Percentiles rank a stretch among this genome's conserved stretches.
phyloP scores from a whole-genome alignment of 2,888 invertebrate genomes.

The Ditylenchus weischeri region DNA sequence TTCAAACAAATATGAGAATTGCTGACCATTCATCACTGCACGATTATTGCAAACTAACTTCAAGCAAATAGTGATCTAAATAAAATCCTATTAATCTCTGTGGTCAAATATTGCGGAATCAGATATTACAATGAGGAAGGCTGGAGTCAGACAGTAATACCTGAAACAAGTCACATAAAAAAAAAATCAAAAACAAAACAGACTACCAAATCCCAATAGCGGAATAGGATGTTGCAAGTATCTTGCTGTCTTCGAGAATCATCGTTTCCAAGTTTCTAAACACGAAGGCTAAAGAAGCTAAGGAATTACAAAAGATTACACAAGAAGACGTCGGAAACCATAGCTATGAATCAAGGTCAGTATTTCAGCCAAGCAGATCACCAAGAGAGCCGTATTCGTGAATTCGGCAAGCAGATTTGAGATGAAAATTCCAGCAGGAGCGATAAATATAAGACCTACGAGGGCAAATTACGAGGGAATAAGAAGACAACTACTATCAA shows the following conservation, averaged over 20 bases:
- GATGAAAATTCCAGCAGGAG: not conserved
- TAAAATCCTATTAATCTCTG: not conserved
- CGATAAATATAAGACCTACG: not conserved
- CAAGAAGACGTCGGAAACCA: conserved; percentile 4
- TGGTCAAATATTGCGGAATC: too few relatives aligned
- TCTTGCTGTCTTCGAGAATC: not conserved
- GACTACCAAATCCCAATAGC: not conserved
- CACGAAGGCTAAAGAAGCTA: not conserved
- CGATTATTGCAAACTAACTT: not conserved
- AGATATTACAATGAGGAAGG: not conserved
- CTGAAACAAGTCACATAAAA: not conserved
- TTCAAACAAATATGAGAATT: not conserved
- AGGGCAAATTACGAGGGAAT: too few relatives aligned
- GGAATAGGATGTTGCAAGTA: not conserved
- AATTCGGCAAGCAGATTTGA: not conserved
- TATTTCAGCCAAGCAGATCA: conserved; percentile 2
- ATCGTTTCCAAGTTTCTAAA: conserved; percentile 7
- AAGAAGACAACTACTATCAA: too few relatives aligned
- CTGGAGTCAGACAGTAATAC: not conserved
- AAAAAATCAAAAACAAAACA: too few relatives aligned
- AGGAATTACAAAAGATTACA: not conserved
- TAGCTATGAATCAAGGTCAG: not conserved
- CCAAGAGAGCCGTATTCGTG: not conserved
- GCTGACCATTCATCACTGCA: not conserved
- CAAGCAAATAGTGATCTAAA: not conserved